Conservation (phyloP, 2,797 vertebrate genomes). For the Tangara arthus region DNA sequence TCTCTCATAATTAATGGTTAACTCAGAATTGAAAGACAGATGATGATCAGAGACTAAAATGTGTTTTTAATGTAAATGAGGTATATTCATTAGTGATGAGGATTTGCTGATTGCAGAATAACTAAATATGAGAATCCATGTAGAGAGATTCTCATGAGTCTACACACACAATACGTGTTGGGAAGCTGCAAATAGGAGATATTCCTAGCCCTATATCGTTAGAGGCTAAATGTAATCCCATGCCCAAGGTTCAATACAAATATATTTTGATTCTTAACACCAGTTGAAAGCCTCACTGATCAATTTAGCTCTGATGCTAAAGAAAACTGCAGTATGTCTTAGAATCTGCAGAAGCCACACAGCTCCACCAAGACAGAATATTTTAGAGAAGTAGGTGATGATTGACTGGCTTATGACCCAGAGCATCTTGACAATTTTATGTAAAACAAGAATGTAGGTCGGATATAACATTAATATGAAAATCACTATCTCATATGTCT, state of each 20-base stretch:
- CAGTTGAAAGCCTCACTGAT: background rate
- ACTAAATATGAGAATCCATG: background rate
- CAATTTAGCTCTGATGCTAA: background rate
- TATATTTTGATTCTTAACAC: background rate
- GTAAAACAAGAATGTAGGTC: background rate
- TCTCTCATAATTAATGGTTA: background rate
- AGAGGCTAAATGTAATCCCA: background rate
- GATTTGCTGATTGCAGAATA: background rate
- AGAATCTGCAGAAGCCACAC: background rate
- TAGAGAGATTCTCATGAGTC: background rate
- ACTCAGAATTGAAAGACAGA: background rate
- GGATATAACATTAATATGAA: background rate
- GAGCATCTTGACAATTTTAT: background rate
- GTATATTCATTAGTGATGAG: background rate
- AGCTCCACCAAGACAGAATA: background rate
- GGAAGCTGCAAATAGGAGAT: background rate
- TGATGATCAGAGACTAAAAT: background rate
- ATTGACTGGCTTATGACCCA: background rate
- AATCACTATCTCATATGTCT: background rate
- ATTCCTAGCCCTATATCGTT: fast-evolving
- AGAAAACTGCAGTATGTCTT: background rate
- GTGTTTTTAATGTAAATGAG: background rate
- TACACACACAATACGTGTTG: background rate
- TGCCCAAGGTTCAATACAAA: background rate
- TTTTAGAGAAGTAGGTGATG: background rate